Base-by-base conservation (phyloP, 2,888 invertebrate species). In the Drosophila melanosoma region DNA sequence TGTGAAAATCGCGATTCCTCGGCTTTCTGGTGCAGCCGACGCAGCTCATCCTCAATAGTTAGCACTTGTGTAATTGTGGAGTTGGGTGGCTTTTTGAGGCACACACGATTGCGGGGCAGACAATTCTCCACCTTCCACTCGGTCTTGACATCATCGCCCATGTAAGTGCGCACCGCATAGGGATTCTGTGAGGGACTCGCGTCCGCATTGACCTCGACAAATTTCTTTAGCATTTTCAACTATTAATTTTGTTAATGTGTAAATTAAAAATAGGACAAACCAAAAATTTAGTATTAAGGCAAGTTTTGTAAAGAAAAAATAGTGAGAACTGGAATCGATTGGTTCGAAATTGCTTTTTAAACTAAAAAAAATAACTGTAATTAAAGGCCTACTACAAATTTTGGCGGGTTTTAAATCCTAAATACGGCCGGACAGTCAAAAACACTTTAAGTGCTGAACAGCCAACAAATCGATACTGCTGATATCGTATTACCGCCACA, bases 41-140 rank as follows among this genome's bases (percentile, higher is more conserved):
- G 84, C 29, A 91, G 70, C 58, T 91, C 91, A 76, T 91, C 92
- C 63, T 91, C 91, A 36, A 92, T 84, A 29, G 92, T 92, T 20
- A 91, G 59, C 0, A 91, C 89, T 48, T 91, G 90, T 0, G 88
- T 76, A 15, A 90, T 81, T 1, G 85, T 86, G 0, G 87, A 83
- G 35, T 83, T 90, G 6, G 72, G 71, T 0, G 89, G 81, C 26
- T 70, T 75, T 17, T 74, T 76, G 0, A 45, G 51, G 56, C 91
- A 92, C 3, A 79, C 69, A 0, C 89, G 87, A 0, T 87, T 81
- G 7, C 85, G 81, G 0, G 77, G 67, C 17, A 79, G 75, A 29
- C 92, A 92, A 11, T 48, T 49, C 3, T 86, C 84, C 1, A 67
- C 63, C 32, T 80, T 76, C 89, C 91, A 91, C 42, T 92, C 90